Evolutionary conservation across 2,113 vertebrate species (phyloP), one percentile per base, ranked within the genome.

Genomic region (Daboia siamensis): DNA sequence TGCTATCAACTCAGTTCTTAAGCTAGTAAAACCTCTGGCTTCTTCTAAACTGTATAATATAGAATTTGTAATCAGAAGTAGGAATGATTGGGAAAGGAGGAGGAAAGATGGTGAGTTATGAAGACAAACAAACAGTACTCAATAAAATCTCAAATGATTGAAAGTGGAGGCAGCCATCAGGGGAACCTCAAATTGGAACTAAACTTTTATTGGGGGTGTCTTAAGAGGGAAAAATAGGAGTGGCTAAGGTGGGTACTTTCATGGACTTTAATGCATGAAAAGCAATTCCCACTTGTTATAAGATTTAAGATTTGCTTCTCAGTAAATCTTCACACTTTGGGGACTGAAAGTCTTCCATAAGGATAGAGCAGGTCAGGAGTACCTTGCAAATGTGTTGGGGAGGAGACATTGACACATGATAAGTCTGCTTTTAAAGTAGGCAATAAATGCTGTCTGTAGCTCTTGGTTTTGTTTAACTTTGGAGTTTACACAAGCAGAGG

Each of bases 361-460:
- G 55, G 21, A 13, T 55, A 29, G 55, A 61, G 44, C 1, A 90
- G 74, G 74, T 80, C 33, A 52, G n/a, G 64, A 61, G 1, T 90
- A 44, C 24, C 56, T 51, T 46, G 64, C 39, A 13, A 90, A 48
- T 52, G 15, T 26, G 13, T 9, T 87, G 33, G 17, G 29, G 55
- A 21, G 64, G 89, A 74, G 93, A 86, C 88, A 93, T 7, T 91
- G 93, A 39, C 61, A 48, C 52, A 0, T 0, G 87, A 84, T 61
- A 0, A 33, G 24, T 64, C 39, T 92, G 89, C 69, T 90, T 92
- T 96, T 94, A 88, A 95, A 95, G 94, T 1, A n/a, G n/a, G 91
- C 94, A 95, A 95, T 97, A 96, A 95, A 95, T 69, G 94, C 24
- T 91, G 95, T 96, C 96, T 96, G 96, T 39, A 48, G 80, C 92